A percentile compares a stretch with the other conserved stretches of the same genome.
phyloP scores from a whole-genome alignment of 2,113 vertebrate species.

The Ciconia stormi region DNA sequence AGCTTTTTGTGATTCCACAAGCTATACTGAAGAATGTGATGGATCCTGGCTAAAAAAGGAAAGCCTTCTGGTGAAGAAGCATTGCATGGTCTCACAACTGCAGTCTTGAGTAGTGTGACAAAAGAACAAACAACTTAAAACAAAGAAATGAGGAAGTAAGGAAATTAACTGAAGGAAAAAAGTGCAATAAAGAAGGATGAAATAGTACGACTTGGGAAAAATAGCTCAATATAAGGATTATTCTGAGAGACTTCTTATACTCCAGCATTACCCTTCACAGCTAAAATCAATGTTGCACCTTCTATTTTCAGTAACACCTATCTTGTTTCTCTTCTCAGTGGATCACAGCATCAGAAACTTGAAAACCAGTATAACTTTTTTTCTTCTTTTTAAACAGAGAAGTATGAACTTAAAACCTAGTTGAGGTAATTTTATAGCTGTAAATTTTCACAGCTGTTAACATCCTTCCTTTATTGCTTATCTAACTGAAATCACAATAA shows the following conservation, averaged over 20 bases:
- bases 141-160: not conserved
- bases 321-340: not conserved
- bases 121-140: not conserved
- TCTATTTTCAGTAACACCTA: not conserved
- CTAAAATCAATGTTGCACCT: not conserved
- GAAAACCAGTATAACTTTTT: not conserved
- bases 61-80: not conserved
- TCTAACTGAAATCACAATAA: not conserved
- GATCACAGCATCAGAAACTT: not conserved
- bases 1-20: not conserved
- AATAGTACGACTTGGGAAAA: not conserved
- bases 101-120: not conserved
- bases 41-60: not conserved
- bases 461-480: not conserved
- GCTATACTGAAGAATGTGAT: not conserved
- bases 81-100: not conserved
- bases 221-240: not conserved
- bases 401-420: not conserved
- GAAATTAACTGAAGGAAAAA: not conserved
- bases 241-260: not conserved
- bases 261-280: not conserved
- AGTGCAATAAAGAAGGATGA: not conserved
- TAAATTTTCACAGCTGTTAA: not conserved
- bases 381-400: not conserved
- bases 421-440: not conserved